phyloP scores from a whole-genome alignment of 2,797 vertebrate species.

The Chrosomus eos region DNA sequence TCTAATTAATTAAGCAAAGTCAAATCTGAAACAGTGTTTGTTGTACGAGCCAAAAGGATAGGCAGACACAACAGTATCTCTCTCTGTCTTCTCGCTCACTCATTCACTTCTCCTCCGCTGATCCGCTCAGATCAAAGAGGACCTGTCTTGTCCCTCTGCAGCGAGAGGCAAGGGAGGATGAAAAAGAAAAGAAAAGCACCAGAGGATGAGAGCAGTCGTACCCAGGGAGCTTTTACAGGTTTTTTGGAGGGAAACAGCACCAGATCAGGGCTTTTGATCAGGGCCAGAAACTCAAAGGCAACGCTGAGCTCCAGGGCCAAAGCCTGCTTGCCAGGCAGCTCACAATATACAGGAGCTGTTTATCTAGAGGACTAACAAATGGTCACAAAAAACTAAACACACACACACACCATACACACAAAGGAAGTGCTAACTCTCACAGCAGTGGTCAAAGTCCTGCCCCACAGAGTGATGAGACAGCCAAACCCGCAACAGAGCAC shows the following conservation, averaged over 20 bases:
- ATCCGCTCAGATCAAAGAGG: slow-evolving; percentile 91
- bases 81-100: slow-evolving; percentile 72
- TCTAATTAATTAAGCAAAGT: slow-evolving; percentile 99
- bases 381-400: slow-evolving; percentile 48
- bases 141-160: slow-evolving; percentile 83
- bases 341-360: slow-evolving; percentile 75
- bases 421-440: slow-evolving; percentile 24
- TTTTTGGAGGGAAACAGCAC: slow-evolving; percentile 68
- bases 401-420: slow-evolving; percentile 32
- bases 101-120: slow-evolving; percentile 72
- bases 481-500: slow-evolving; percentile 25
- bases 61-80: slow-evolving; percentile 87
- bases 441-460: slow-evolving; percentile 40
- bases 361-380: slow-evolving; percentile 78
- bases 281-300: slow-evolving; percentile 75
- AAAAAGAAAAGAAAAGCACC: slow-evolving; percentile 64
- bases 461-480: slow-evolving; percentile 29
- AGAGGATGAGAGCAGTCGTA: slow-evolving; percentile 75
- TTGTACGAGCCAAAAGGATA: slow-evolving; percentile 96
- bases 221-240: slow-evolving; percentile 78
- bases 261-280: slow-evolving; percentile 77
- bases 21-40: slow-evolving; percentile 99
- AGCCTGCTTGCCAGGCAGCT: slow-evolving; percentile 73
- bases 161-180: slow-evolving; percentile 62
- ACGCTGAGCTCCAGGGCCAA: slow-evolving; percentile 70